Evolutionary conservation across 2,888 invertebrate species (phyloP), one percentile per base, ranked within the genome.

Genomic region (Synanthedon myopaeformis): DNA sequence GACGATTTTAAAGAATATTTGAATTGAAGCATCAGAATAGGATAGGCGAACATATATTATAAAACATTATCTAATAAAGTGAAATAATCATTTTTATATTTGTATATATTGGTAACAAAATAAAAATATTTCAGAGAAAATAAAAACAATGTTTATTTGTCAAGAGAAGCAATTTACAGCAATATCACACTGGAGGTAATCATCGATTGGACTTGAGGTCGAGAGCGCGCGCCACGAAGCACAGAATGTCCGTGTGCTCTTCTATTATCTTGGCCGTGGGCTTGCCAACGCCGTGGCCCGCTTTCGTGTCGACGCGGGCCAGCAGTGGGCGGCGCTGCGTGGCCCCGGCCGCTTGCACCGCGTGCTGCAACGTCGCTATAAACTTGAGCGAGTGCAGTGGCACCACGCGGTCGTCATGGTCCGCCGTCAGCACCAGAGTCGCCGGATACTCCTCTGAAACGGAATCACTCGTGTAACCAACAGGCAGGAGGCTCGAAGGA

Each of bases 351-450:
- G 91, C 92, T 13, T 41, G 28, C 35, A 94, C 74, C n/a, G 51
- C 35, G 69, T 95, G 89, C 73, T 99, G 99, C 57, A 99, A 87
- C 65, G 94, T 91, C 2, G 99, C 98, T 56, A 96, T 93, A 82
- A 94, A 96, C 86, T 99, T 99, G 51, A 98, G 90, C 57, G 98
- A 97, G 89, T 99, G 99, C 61, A 97, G 90, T 52, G 99, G 99
- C 61, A 98, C 98, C 59, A 99, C 99, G 63, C 99, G 92, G 88
- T 99, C 98, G 87, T 99, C 98, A 83, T 99, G 98, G 89, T 99
- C 98, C 17, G 96, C 98, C n/a, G 98, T 98, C 63, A 97, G 86
- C 57, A 99, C 90, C 59, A 99, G 87, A 17, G 94, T 94, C 14
- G 98, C 93, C 5, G 99, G 99, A 89, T 98, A 99, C 81, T 97